phyloP scores from a whole-genome alignment of 2,797 vertebrate genomes.

The Neomorphus geoffroyi region DNA sequence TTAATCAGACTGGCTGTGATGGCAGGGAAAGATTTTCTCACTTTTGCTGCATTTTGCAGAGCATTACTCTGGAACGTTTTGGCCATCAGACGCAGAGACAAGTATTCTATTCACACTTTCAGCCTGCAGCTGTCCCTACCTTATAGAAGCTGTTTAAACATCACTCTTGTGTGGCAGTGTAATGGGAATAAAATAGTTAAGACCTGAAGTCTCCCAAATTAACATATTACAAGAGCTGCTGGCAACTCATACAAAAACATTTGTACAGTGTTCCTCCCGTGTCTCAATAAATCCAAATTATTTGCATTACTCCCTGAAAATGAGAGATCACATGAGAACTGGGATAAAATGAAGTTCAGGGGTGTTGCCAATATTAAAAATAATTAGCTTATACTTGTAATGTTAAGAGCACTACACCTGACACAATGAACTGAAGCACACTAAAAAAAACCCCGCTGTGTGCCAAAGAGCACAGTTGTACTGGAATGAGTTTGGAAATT shows the following conservation, averaged over 20 bases:
- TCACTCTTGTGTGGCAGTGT: conserved; percentile 84
- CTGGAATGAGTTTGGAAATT: not conserved
- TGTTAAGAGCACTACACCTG: not conserved
- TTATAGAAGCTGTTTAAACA: conserved; percentile 90
- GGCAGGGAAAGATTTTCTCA: not conserved
- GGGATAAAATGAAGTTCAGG: not conserved
- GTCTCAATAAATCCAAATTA: not conserved
- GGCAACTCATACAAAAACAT: not conserved
- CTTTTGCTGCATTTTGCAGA: not conserved
- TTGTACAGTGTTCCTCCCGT: not conserved
- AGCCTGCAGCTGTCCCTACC: conserved; percentile 87
- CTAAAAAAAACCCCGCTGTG: not conserved
- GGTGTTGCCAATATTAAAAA: not conserved
- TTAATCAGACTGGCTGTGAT: not conserved
- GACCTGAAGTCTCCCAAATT: not conserved
- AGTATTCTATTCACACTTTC: conserved; percentile 88
- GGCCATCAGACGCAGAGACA: conserved; percentile 86
- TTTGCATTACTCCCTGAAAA: not conserved
- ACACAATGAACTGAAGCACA: not conserved
- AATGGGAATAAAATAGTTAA: not conserved
- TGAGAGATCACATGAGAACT: not conserved
- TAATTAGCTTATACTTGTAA: not conserved
- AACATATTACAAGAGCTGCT: not conserved
- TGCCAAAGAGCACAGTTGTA: not conserved
- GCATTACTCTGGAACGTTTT: conserved; percentile 84